These are phyloP conservation scores for Masticophis lateralis DNA, from an alignment of 2,797 vertebrate species.

Conservation along the genomic window DNA sequence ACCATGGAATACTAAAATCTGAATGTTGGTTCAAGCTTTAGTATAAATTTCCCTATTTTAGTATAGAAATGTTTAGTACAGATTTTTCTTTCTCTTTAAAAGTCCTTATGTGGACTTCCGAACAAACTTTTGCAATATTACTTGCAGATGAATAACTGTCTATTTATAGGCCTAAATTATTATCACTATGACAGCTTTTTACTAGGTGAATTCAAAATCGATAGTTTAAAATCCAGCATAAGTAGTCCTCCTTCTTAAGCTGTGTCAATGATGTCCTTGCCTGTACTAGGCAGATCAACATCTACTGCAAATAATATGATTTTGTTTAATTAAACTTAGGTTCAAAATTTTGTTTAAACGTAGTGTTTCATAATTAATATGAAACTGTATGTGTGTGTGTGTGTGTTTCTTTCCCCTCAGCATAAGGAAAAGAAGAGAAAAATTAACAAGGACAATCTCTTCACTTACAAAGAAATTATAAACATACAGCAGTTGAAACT, in stretches of 20 bases:
- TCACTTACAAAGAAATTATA: conserved; percentile 55
- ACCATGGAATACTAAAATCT: not conserved
- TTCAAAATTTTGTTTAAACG: conserved; percentile 53
- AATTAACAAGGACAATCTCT: conserved; percentile 66
- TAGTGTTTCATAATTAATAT: conserved; percentile 62
- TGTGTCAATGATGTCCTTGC: not conserved
- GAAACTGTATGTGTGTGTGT: conserved; percentile 43
- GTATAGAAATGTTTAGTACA: too few relatives aligned
- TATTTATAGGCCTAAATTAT: not conserved
- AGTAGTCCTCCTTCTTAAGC: not conserved
- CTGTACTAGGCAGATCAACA: conserved; percentile 39
- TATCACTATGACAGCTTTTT: not conserved
- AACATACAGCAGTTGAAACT: conserved; percentile 65
- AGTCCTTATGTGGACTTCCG: too few relatives aligned
- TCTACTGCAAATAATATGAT: conserved; percentile 38
- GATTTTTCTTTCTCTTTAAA: not conserved
- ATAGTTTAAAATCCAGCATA: not conserved
- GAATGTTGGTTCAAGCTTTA: not conserved
- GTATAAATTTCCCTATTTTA: not conserved
- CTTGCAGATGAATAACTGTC: not conserved
- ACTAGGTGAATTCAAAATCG: not conserved
- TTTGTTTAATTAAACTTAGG: conserved; percentile 37
- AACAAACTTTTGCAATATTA: not conserved
- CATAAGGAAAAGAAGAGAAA: conserved; percentile 42
- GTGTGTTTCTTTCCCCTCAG: conserved; percentile 44